Evolutionary conservation across 1,140 invertebrate species (phyloP).

Genomic region (Antheraea mylitta): DNA sequence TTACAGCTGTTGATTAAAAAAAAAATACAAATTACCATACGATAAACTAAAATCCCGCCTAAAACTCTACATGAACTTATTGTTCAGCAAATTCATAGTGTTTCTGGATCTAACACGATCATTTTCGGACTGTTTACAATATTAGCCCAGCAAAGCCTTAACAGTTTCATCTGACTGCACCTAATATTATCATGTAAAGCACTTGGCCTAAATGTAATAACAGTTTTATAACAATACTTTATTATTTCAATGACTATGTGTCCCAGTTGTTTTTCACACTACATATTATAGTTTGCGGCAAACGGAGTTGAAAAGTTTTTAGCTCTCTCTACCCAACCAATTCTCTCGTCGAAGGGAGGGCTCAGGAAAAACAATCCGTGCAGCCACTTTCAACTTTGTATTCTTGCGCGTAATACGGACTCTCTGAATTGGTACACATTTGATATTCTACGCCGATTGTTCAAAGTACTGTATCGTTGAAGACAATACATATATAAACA

Average conservation of each 20-base stretch:
- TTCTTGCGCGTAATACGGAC: neutral
- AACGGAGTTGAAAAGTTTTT: conserved; percentile 4
- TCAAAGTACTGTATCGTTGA: neutral
- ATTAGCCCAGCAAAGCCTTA: no score
- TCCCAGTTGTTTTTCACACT: neutral
- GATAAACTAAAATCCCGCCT: no score
- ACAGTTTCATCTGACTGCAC: no score
- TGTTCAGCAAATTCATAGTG: no score
- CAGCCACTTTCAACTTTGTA: conserved; percentile 4
- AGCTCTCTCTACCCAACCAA: conserved; percentile 4
- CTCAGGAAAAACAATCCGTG: conserved; percentile 6
- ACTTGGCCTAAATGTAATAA: neutral
- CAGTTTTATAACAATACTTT: neutral
- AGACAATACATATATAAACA: neutral
- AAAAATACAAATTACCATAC: no score
- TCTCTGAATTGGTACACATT: neutral
- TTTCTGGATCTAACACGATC: no score
- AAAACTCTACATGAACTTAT: no score
- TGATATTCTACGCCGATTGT: neutral
- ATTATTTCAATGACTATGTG: neutral
- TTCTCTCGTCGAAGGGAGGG: conserved; percentile 1
- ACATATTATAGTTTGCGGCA: conserved; percentile 1
- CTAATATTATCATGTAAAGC: no score
- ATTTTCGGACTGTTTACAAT: no score
- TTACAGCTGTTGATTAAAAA: no score